Evolutionary conservation across 2,888 invertebrate genomes (phyloP).

Genomic region (Microctonus hyperodae): DNA sequence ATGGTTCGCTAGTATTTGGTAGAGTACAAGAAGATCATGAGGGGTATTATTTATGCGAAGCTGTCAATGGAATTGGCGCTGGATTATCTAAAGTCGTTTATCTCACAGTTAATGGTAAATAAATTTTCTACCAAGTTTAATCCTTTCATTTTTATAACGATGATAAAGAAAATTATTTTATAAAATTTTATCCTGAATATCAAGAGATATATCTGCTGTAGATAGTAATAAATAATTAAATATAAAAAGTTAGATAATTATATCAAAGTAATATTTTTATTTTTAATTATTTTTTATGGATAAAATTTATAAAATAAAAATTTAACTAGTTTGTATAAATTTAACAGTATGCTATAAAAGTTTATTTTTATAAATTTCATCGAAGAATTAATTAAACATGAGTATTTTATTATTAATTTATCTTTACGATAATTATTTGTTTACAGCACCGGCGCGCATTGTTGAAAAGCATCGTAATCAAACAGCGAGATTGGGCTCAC

Average conservation of each 20-base stretch:
- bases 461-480: constrained; percentile 71
- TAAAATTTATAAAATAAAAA: no score
- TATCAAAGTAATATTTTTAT: no score
- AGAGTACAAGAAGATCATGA: constrained; percentile 86
- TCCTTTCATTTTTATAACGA: background rate
- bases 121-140: background rate
- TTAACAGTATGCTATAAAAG: no score
- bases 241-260: no score
- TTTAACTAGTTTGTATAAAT: no score
- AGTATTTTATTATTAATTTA: background rate
- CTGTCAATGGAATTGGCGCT: constrained; percentile 90
- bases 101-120: constrained; percentile 86
- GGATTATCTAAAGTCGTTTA: constrained; percentile 92
- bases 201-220: no score
- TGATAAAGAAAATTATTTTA: no score
- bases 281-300: background rate
- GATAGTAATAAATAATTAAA: no score
- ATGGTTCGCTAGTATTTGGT: constrained; percentile 84
- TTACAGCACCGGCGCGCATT: constrained; percentile 82
- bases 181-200: no score
- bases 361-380: no score
- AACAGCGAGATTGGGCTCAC: constrained; percentile 58
- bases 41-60: constrained; percentile 91
- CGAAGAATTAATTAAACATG: no score
- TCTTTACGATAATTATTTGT: constrained; percentile 1